phyloP scores from a whole-genome alignment of 2,797 vertebrate species.

The Trematomus bernacchii region DNA sequence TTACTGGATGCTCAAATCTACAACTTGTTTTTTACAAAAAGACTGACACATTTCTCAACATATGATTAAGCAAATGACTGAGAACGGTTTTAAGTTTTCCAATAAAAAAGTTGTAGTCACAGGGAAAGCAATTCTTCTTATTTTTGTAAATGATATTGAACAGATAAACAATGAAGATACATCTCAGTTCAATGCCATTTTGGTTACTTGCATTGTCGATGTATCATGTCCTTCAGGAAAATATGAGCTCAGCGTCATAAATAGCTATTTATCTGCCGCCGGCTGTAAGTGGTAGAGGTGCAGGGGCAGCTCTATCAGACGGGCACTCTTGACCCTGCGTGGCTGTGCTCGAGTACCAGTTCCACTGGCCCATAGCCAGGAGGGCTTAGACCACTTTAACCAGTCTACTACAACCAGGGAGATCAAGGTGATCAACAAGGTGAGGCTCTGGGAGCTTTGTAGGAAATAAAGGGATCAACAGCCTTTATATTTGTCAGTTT shows the following conservation, averaged over 20 bases:
- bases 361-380: conserved; percentile 49
- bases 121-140: neutral
- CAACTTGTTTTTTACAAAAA: conserved; percentile 11
- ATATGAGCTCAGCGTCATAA: conserved; percentile 56
- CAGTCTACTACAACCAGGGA: conserved; percentile 27
- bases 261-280: conserved; percentile 70
- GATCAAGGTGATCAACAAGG: neutral
- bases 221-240: conserved; percentile 26
- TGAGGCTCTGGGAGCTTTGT: neutral
- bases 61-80: neutral
- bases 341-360: conserved; percentile 51
- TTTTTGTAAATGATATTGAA: neutral
- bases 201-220: conserved; percentile 10
- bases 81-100: neutral
- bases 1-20: neutral
- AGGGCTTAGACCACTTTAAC: conserved; percentile 58
- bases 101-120: neutral
- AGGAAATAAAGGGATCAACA: neutral
- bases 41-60: neutral
- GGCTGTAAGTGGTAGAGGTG: conserved; percentile 57
- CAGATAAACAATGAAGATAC: neutral
- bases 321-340: conserved; percentile 70
- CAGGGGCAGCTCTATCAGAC: conserved; percentile 64
- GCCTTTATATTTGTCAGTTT: neutral
- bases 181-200: neutral